phyloP scores from a whole-genome alignment of 2,888 invertebrate genomes.

The Machimus rusticus region DNA sequence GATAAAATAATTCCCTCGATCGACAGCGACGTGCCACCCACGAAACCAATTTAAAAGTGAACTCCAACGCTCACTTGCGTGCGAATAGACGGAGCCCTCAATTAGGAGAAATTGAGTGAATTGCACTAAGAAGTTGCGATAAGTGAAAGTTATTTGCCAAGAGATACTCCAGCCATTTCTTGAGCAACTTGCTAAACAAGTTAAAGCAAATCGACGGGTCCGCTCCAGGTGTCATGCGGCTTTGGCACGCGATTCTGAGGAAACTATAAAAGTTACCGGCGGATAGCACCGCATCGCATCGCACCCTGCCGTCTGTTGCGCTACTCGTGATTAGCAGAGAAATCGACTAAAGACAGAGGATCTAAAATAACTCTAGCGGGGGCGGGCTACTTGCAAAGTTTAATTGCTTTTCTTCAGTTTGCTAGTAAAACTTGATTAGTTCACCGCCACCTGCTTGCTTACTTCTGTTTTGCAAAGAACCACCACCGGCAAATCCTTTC shows the following conservation, averaged over 20 bases:
- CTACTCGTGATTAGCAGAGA: background rate
- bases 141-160: slow-evolving; percentile 29
- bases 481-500: background rate
- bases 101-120: slow-evolving; percentile 3
- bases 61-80: background rate
- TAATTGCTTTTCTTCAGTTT: background rate
- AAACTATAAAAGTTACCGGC: background rate
- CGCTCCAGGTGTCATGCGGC: background rate
- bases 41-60: background rate
- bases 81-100: background rate
- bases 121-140: slow-evolving; percentile 17
- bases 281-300: background rate
- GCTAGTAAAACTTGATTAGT: background rate
- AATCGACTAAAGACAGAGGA: background rate
- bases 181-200: slow-evolving; percentile 5
- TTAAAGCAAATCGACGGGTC: background rate
- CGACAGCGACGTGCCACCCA: background rate
- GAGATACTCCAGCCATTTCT: background rate
- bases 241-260: background rate
- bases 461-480: background rate
- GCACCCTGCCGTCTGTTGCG: background rate
- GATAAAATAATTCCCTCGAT: background rate
- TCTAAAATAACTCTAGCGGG: background rate
- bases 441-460: background rate
- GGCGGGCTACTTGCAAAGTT: background rate